Conservation (phyloP, 1,140 invertebrate genomes). For the Caenorhabditis briggsae region DNA sequence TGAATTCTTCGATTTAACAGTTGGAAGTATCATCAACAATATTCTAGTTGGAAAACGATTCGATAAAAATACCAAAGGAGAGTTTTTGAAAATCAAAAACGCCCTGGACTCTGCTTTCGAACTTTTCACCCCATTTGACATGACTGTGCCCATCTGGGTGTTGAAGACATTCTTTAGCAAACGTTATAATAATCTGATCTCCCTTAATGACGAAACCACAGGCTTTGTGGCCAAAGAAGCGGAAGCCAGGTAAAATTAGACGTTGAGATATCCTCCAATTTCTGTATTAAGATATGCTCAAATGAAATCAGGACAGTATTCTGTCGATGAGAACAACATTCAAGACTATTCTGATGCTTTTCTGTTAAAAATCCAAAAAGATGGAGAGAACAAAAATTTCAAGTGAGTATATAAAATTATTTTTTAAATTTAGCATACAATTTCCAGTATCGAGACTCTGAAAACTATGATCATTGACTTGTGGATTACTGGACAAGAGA, state of each 20-base stretch:
- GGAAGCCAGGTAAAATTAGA: background rate
- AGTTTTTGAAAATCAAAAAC: background rate
- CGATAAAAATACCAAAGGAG: background rate
- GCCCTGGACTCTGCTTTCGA: background rate
- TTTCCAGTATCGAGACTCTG: slow-evolving; percentile 5
- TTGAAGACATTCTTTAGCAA: background rate
- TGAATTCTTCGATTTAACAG: background rate
- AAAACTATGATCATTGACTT: slow-evolving; percentile 35
- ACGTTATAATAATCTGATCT: background rate
- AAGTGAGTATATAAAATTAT: background rate
- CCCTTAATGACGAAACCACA: background rate
- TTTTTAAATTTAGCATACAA: background rate
- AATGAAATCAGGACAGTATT: slow-evolving; percentile 9
- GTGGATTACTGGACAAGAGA: slow-evolving; percentile 58
- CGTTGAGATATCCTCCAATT: background rate
- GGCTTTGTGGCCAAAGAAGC: background rate
- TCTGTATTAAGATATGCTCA: background rate
- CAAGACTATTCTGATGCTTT: slow-evolving; percentile 46
- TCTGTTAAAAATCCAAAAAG: slow-evolving; percentile 30
- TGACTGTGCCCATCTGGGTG: background rate
- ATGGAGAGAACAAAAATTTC: slow-evolving; percentile 16
- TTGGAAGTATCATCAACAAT: slow-evolving; percentile 63
- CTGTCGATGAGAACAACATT: background rate
- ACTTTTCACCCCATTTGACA: slow-evolving; percentile 1
- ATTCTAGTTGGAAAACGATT: slow-evolving; percentile 53